A percentile compares a stretch with the other conserved stretches of the same genome.
Conservation (phyloP, 2,888 invertebrate genomes). For the Oscheius sp. region DNA sequence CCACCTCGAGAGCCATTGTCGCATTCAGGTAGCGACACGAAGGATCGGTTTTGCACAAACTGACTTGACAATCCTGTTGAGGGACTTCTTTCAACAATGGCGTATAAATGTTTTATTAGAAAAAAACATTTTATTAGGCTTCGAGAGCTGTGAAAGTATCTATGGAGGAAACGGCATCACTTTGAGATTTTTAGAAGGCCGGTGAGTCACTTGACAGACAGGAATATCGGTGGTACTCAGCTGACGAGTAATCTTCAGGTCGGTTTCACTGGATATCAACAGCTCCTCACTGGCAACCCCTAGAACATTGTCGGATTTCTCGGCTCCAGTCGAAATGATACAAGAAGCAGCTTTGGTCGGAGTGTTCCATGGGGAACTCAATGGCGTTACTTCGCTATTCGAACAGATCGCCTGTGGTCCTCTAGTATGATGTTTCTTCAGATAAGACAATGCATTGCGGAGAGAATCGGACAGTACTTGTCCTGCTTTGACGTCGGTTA, state of each 20-base stretch:
- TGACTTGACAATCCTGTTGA: too few species aligned
- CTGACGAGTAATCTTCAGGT: not conserved
- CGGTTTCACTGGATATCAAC: not conserved
- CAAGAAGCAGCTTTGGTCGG: constrained; percentile 4
- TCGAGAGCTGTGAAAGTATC: constrained; percentile 5
- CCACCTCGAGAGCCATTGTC: not conserved
- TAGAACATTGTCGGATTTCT: not conserved
- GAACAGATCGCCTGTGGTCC: too few species aligned
- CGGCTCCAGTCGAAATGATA: constrained; percentile 5
- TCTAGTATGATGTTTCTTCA: not conserved
- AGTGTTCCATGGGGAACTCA: not conserved
- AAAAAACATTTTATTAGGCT: constrained; percentile 1
- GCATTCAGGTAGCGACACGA: constrained; percentile 17
- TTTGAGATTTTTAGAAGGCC: not conserved
- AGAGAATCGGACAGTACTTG: not conserved
- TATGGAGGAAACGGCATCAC: not conserved
- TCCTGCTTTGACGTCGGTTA: not conserved
- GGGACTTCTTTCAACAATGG: too few species aligned
- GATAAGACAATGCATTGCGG: not conserved
- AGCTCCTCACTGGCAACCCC: not conserved
- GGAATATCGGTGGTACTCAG: constrained; percentile 5
- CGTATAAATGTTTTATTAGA: too few species aligned
- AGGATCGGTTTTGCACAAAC: too few species aligned
- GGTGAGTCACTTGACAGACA: not conserved
- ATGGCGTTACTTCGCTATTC: not conserved